These are phyloP conservation scores for Aurelia aurita complex sp. Pacific DNA, from an alignment of 30 jellyfish, hydroid and myxozoan species.

Conservation along the genomic window DNA sequence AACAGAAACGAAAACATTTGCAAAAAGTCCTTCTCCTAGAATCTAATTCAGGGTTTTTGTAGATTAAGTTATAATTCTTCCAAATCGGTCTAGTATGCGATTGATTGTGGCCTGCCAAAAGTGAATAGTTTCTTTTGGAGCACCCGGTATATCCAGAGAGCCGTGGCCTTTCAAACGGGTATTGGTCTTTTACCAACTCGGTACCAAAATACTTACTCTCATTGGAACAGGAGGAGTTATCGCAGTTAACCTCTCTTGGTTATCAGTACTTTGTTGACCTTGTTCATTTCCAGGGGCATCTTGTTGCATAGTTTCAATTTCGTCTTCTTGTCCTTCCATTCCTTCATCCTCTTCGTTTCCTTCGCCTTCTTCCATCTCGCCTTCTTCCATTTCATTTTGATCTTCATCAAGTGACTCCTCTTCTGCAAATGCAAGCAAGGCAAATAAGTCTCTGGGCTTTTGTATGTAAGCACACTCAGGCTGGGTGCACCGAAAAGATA, in stretches of 20 bases:
- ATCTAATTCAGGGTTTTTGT: too few species aligned
- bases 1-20: too few species aligned
- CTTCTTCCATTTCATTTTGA: slow-evolving; percentile 51
- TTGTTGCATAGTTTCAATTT: slow-evolving; percentile 10
- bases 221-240: neutral
- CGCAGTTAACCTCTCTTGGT: neutral
- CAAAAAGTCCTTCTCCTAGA: too few species aligned
- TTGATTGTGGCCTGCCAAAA: too few species aligned
- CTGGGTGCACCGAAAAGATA: neutral
- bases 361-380: neutral
- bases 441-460: neutral
- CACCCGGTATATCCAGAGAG: too few species aligned
- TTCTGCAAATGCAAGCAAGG: neutral
- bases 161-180: too few species aligned
- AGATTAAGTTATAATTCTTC: too few species aligned
- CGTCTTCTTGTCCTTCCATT: slow-evolving; percentile 15
- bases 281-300: slow-evolving; percentile 4
- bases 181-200: too few species aligned
- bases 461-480: neutral
- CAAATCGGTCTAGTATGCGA: too few species aligned
- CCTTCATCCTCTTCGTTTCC: slow-evolving; percentile 17
- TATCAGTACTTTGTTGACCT: slow-evolving; percentile 15
- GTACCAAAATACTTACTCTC: neutral
- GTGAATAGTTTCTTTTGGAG: too few species aligned
- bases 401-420: slow-evolving; percentile 30